These are phyloP conservation scores for Boulengeromyrus knoepffleri DNA, from an alignment of 2,113 vertebrate genomes.

Conservation along the genomic window DNA sequence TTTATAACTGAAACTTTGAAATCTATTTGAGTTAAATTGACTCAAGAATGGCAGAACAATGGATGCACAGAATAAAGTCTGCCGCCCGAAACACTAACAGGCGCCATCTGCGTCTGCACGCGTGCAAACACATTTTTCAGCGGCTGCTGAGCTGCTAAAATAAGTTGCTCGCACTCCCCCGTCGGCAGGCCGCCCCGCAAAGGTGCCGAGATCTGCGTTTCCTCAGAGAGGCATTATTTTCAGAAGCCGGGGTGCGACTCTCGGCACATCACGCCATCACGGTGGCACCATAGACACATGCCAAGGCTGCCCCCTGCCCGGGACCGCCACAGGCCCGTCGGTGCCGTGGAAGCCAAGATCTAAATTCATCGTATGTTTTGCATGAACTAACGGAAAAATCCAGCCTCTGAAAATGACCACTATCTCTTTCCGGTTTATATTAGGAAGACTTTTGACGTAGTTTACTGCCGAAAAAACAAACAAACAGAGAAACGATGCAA, in stretches of 20 bases:
- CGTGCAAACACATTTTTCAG: neutral
- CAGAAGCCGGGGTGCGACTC: neutral
- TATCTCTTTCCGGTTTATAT: too few relatives aligned
- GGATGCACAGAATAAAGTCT: neutral
- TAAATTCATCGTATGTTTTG: neutral
- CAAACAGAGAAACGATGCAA: neutral
- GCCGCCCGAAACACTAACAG: neutral
- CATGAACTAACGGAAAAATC: neutral
- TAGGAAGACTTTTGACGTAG: neutral
- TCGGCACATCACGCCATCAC: neutral
- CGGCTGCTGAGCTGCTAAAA: neutral
- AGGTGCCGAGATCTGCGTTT: neutral
- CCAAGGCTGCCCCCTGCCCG: neutral
- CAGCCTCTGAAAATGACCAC: neutral
- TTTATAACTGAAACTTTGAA: neutral
- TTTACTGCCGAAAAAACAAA: neutral
- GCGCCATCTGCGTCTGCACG: neutral
- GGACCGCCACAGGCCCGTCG: neutral
- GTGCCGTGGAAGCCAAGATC: neutral
- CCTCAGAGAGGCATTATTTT: neutral
- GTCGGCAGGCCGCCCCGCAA: neutral
- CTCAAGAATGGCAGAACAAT: neutral
- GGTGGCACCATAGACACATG: neutral
- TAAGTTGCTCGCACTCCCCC: neutral
- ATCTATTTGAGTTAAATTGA: neutral